Evolutionary conservation across 1,140 invertebrate genomes (phyloP), one percentile per base, ranked within the genome.

Genomic region (Aphidius gifuensis): DNA sequence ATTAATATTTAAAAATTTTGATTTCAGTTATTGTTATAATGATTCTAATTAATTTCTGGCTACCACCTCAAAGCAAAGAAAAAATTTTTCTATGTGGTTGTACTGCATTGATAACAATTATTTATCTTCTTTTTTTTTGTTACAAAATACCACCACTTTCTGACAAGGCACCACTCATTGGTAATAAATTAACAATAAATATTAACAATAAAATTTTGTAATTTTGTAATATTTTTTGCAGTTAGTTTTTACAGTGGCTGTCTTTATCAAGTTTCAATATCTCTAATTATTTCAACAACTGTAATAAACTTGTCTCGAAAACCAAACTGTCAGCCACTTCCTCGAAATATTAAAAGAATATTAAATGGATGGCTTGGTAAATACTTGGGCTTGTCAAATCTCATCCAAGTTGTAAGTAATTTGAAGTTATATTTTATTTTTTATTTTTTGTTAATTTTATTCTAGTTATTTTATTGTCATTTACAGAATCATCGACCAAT

Each of bases 41-140:
- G 59, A 85, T 84, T 1, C 68, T 90, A 40, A 72, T 84, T 6
- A 82, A 80, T 4, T 89, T 90, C 71, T 88, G 86, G 84, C 66
- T 90, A 55, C 87, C 88, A 11, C 85, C 87, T 0, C 82, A 86
- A 64, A 83, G 86, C 67, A 84, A 83, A 16, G 87, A 87, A 68
- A 89, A 88, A 74, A 82, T 89, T 23, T 76, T 84, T 38, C 68
- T 88, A n/a, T 85, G 84, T 62, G 84, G 83, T 21, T 80, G 82
- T 51, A 85, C 84, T 5, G 80, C 83, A 9, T 67, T 88, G 0
- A 78, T 88, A 43, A 83, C 86, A 45, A 82, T 80, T 8, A 76
- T 87, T 16, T 87, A 85, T 69, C 75, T 90, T 51, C 79, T 86
- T 67, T 88, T 87, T 74, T 87, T 89, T 66, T 82, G 84, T 9